Conservation (phyloP, 1,140 invertebrate genomes). For the Platyscapa corneri region DNA sequence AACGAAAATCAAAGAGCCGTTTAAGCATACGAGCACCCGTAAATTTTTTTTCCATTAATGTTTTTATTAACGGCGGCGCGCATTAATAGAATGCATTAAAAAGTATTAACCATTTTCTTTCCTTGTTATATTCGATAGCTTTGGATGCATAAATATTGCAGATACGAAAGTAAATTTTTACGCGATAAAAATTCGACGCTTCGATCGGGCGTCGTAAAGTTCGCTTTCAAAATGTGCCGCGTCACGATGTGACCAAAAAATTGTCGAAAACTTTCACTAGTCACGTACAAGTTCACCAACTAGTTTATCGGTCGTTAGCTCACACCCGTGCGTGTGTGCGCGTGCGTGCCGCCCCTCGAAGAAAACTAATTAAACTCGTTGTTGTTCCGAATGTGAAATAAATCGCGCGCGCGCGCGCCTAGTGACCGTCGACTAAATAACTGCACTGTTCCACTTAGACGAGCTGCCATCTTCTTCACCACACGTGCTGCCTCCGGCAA, state of each 20-base stretch:
- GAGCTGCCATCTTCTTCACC: slow-evolving; percentile 75
- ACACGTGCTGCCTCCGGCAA: slow-evolving; percentile 75
- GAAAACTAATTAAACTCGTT: neutral
- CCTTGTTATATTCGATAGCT: no score
- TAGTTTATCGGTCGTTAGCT: no score
- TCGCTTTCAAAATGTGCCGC: neutral
- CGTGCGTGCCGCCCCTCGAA: no score
- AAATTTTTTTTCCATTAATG: no score
- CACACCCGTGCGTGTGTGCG: no score
- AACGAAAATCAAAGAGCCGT: neutral
- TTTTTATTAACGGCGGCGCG: no score
- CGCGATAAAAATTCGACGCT: neutral
- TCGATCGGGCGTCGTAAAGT: neutral
- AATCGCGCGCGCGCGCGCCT: no score
- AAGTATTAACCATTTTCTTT: neutral
- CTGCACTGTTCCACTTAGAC: slow-evolving; percentile 59
- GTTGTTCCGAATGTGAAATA: neutral
- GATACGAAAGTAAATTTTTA: neutral
- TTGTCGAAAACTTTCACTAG: no score
- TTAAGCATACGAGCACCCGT: neutral
- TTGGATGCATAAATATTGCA: neutral
- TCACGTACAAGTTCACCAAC: no score
- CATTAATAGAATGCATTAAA: neutral
- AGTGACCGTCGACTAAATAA: neutral
- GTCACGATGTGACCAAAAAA: neutral